Evolutionary conservation across 2,113 vertebrate genomes (phyloP), one percentile per base, ranked within the genome.

Genomic region (Setophaga coronata): DNA sequence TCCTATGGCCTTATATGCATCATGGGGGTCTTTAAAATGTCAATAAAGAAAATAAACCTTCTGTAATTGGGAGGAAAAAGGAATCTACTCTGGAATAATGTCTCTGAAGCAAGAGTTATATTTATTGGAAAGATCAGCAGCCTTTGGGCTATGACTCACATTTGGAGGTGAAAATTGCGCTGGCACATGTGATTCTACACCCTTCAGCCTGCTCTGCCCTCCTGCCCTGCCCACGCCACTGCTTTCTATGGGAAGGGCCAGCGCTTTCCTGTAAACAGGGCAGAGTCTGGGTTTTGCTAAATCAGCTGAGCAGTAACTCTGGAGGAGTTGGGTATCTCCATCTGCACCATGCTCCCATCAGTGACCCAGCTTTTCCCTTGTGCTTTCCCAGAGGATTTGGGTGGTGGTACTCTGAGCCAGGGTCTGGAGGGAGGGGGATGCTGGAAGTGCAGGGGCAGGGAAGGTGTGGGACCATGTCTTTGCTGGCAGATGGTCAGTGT

Each of bases 61-160:
- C 56, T 73, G 53, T 60, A 77, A 38, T 26, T 66, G 38, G 47
- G 17, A 83, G 6, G 33, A 43, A 65, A 73, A 72, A 69, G 28
- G 45, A 47, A 34, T 33, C 56, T 65, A 40, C 47, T 71, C 47
- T 43, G 26, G 60, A 62, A 25, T 28, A 74, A 51, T 29, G 43
- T 85, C 45, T 34, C 48, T 47, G 26, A 93, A 93, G 87, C 28
- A 54, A 74, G 60, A 78, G 64, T 82, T 94, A 8, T 77, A 48
- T 90, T 87, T 92, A 36, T 65, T 1, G 0, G 67, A 80, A 82
- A 81, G 58, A 88, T 81, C 67, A 92, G 33, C 34, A 64, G 28
- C 3, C 76, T 95, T 90, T 95, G 82, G 92, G 24, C 73, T 74
- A 17, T 93, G 93, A 95, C 72, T 93, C 92, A 92, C 20, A 20